Evolutionary conservation across 1,140 invertebrate genomes (phyloP).

Genomic region (Physella acuta): DNA sequence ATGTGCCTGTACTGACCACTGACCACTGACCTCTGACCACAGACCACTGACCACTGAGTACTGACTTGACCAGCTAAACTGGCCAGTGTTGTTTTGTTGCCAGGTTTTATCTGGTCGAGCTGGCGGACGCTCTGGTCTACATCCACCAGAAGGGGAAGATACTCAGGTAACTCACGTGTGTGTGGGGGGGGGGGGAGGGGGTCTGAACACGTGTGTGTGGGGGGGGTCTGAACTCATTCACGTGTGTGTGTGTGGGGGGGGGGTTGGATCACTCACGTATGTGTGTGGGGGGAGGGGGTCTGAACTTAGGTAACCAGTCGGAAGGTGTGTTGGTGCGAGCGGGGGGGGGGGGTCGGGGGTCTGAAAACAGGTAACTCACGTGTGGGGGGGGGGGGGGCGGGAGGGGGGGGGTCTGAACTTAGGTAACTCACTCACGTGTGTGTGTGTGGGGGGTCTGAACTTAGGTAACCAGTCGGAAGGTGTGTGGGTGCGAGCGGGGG

Average conservation of each 20-base stretch:
- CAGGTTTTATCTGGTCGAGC: slow-evolving; percentile 2
- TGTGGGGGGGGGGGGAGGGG: too few species aligned
- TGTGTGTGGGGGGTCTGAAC: neutral
- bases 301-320: neutral
- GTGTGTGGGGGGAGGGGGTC: neutral
- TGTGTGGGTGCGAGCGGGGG: neutral
- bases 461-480: neutral
- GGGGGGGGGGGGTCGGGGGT: neutral
- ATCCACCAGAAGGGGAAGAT: neutral
- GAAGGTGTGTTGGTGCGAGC: neutral
- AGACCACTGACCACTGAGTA: neutral
- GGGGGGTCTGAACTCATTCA: too few species aligned
- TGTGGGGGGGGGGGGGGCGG: too few species aligned
- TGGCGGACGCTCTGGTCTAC: neutral
- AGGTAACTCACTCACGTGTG: neutral
- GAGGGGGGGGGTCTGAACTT: neutral
- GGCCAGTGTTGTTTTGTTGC: neutral
- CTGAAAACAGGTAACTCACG: neutral
- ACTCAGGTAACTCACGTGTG: neutral
- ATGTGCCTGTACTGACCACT: neutral
- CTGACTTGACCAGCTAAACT: neutral
- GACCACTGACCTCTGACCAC: neutral
- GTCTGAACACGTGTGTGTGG: too few species aligned
- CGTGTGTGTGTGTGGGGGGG: too few species aligned
- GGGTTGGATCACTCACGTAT: too few species aligned